phyloP scores from a whole-genome alignment of 35 echinoderm and acorn worm species.

The Stichopus chloronotus region DNA sequence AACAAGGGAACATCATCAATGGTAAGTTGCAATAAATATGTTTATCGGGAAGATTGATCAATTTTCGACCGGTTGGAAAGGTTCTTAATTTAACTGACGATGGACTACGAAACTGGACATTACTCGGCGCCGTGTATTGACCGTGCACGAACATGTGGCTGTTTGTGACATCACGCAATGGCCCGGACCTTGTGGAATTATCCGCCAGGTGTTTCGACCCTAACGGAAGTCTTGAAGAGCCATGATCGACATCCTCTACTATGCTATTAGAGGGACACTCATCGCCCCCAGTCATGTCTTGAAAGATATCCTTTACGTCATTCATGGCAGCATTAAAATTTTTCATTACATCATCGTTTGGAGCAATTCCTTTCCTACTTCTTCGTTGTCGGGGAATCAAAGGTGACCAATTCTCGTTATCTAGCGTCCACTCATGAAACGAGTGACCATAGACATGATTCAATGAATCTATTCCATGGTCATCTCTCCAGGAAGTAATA shows the following conservation, averaged over 20 bases:
- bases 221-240: not conserved
- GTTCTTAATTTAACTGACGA: constrained; percentile 18
- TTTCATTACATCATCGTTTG: not conserved
- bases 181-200: not conserved
- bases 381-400: constrained; percentile 7
- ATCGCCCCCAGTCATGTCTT: not conserved
- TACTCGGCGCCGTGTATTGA: not conserved
- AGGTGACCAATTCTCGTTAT: constrained; percentile 19
- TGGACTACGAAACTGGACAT: not conserved
- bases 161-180: constrained; percentile 3
- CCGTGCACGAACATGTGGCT: not conserved
- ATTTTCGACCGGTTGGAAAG: constrained; percentile 1
- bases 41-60: not conserved
- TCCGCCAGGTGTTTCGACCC: not conserved
- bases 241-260: not conserved
- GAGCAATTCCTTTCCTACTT: constrained; percentile 25
- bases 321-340: constrained; percentile 34
- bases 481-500: not conserved
- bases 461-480: not conserved
- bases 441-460: not conserved
- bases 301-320: not conserved
- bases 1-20: constrained; percentile 20
- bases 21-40: constrained; percentile 26
- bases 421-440: not conserved
- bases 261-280: not conserved